Conservation (phyloP, 1,140 invertebrate genomes). For the Trichonephila clavipes region DNA sequence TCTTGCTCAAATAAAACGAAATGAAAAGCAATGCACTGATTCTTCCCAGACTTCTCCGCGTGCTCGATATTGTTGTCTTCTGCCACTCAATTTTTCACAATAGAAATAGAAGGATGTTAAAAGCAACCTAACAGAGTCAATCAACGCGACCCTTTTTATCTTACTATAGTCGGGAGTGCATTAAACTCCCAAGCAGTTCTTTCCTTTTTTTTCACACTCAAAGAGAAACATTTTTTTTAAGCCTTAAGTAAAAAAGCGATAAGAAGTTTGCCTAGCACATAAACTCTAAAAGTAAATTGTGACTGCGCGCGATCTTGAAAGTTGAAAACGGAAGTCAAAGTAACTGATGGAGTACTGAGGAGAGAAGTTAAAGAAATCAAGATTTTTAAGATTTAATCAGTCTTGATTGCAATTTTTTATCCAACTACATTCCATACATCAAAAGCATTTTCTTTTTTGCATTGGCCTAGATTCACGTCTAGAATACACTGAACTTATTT, state of each 20-base stretch:
- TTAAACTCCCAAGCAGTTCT: not conserved
- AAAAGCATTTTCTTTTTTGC: no score
- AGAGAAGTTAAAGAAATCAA: not conserved
- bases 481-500: not conserved
- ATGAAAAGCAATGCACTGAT: conserved; percentile 30
- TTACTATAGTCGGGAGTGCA: not conserved
- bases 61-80: not conserved
- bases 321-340: not conserved
- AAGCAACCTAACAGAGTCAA: conserved; percentile 28
- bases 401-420: not conserved
- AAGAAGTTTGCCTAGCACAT: conserved; percentile 30
- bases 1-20: conserved; percentile 6
- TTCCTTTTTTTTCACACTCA: not conserved
- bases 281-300: conserved; percentile 19
- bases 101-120: conserved; percentile 37
- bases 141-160: conserved; percentile 24
- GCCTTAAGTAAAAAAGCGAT: not conserved
- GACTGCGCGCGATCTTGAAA: not conserved
- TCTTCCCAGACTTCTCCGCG: not conserved
- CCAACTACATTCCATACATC: no score
- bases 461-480: no score
- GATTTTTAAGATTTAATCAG: not conserved
- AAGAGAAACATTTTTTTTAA: not conserved
- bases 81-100: conserved; percentile 24
- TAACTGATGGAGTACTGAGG: not conserved